Base-by-base conservation (phyloP, 2,797 vertebrate species). In the Cuculus canorus region DNA sequence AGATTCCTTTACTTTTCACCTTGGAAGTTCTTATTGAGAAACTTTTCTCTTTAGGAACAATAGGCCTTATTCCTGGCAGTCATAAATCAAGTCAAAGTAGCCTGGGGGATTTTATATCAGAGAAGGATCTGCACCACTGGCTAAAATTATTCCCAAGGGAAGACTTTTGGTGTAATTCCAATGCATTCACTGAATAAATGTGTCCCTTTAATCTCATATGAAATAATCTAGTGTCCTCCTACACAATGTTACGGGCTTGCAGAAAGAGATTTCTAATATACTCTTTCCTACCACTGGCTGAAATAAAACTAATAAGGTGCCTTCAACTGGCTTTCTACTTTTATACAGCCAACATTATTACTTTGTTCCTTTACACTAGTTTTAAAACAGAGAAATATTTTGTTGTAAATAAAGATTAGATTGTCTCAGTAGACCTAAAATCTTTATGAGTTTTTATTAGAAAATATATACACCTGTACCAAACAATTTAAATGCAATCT, bases 121-220 rank as follows among this genome's bases (percentile, higher is more conserved):
- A 69, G 45, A 85, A 79, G 25, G 73, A 83, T 90, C 87, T 86
- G 47, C 28, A 82, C 13, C 18, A 48, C 25, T 71, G 83, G 54
- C 84, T 92, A 80, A 90, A 94, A 94, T 91, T 79, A 90, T 83
- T 92, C 73, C 77, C 91, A 50, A 17, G 76, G 80, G 63, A 94
- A 79, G 47, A 66, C 54, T 91, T 54, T 61, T 86, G 47, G 41
- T 85, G 21, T 65, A 83, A 91, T 86, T 92, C 70, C 63, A 82
- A 21, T 32, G 52, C 91, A 68, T 82, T 83, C 11, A 10, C 52
- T 88, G 82, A 90, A 83, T 92, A 86, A 92, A 86, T 72, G 17
- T 94, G 66, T 83, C 57, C 32, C 33, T 71, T 92, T 92, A 93
- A 93, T 89, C 56, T 59, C 48, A 73, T 25, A 45, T 57, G 56